Conservation (phyloP, 2,113 vertebrate genomes). For the Turdus rufiventris region DNA sequence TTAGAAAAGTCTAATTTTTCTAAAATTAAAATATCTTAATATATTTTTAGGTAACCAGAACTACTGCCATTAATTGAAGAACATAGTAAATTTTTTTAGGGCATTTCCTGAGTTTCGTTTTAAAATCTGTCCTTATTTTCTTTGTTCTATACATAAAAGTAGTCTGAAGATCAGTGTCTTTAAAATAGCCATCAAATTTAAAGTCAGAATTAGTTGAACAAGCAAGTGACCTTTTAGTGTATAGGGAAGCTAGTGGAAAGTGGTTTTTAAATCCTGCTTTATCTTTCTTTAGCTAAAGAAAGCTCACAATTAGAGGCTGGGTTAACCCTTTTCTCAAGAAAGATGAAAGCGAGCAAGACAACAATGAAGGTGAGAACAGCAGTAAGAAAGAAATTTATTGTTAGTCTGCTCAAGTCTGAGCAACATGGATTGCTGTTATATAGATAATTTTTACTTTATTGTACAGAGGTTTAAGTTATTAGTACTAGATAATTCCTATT, state of each 20-base stretch:
- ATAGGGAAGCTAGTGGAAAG: constrained; percentile 46
- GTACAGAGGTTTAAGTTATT: not conserved
- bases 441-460: not conserved
- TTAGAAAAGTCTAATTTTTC: not conserved
- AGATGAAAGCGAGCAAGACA: not conserved
- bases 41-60: not conserved
- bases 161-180: not conserved
- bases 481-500: not conserved
- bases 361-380: not conserved
- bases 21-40: not conserved
- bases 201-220: constrained; percentile 40
- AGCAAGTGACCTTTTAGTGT: constrained; percentile 25
- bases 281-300: constrained; percentile 33
- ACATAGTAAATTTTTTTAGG: not conserved
- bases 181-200: constrained; percentile 16
- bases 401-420: not conserved
- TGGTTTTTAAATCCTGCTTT: constrained; percentile 45
- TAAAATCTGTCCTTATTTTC: not conserved
- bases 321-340: constrained; percentile 27
- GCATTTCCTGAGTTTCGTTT: not conserved
- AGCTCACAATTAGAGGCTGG: not conserved
- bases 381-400: not conserved
- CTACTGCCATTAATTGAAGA: not conserved
- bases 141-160: constrained; percentile 10
- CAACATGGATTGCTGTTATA: not conserved